phyloP scores from a whole-genome alignment of 2,888 invertebrate species.

The Agonopterix arenella region DNA sequence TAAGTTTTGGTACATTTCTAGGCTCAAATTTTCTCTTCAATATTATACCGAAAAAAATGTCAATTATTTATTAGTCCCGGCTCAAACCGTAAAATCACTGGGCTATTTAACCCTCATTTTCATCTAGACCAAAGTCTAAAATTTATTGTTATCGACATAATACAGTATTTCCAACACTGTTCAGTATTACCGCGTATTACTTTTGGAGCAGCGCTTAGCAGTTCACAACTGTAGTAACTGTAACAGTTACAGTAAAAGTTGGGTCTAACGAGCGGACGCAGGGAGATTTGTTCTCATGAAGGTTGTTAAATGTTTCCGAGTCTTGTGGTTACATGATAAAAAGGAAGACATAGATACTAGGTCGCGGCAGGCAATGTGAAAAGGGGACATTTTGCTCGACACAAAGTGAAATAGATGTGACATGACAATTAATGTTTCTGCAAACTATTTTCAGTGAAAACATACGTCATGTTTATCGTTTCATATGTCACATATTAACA shows the following conservation, averaged over 20 bases:
- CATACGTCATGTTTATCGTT: too few species aligned
- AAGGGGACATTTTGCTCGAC: too few species aligned
- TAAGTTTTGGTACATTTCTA: too few species aligned
- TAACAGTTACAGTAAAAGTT: slow-evolving; percentile 36
- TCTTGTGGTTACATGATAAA: slow-evolving; percentile 15
- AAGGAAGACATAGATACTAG: neutral
- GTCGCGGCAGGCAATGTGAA: too few species aligned
- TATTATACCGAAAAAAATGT: too few species aligned
- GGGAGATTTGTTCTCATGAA: slow-evolving; percentile 34
- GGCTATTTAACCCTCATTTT: neutral
- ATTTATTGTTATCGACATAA: slow-evolving; percentile 3
- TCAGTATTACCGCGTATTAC: slow-evolving; percentile 1
- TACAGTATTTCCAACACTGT: slow-evolving; percentile 1
- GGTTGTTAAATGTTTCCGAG: slow-evolving; percentile 30
- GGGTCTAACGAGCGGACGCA: slow-evolving; percentile 39
- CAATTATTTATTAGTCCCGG: too few species aligned
- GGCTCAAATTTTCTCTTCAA: too few species aligned
- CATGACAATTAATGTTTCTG: too few species aligned
- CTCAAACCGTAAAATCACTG: too few species aligned
- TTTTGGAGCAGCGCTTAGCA: slow-evolving; percentile 25
- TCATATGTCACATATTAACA: too few species aligned
- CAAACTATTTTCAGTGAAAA: too few species aligned
- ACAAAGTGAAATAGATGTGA: too few species aligned
- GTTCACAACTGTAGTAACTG: slow-evolving; percentile 46
- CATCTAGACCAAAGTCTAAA: neutral